These are phyloP conservation scores for Hippocampus abdominalis DNA, from an alignment of 2,113 vertebrate genomes.

Conservation along the genomic window DNA sequence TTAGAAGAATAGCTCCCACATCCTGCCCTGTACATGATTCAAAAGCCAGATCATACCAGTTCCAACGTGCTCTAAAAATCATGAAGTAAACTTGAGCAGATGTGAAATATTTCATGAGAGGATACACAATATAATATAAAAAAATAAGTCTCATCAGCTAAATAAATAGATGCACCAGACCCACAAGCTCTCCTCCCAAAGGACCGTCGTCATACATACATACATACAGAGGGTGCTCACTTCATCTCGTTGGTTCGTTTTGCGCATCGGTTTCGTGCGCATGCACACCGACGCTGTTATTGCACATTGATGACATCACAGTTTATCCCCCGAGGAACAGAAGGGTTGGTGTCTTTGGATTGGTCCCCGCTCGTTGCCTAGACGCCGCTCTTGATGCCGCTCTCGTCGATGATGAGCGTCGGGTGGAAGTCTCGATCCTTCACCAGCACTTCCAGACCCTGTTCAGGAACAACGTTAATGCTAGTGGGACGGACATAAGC, in stretches of 20 bases:
- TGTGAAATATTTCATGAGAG: conserved; percentile 28
- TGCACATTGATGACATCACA: conserved; percentile 67
- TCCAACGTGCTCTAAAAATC: conserved; percentile 43
- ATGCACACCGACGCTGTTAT: conserved; percentile 40
- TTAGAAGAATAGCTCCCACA: conserved; percentile 50
- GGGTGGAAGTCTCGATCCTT: conserved; percentile 79
- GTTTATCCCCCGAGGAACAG: conserved; percentile 44
- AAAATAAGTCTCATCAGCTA: conserved; percentile 69
- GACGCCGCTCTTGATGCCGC: conserved; percentile 84
- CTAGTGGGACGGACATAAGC: not conserved
- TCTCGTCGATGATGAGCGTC: conserved; percentile 80
- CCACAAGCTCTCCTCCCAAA: not conserved
- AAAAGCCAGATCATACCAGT: conserved; percentile 12
- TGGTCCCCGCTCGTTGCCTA: conserved; percentile 40
- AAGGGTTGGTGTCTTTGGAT: conserved; percentile 24
- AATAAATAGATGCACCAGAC: conserved; percentile 73
- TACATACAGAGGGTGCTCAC: conserved; percentile 13
- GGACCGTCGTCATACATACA: conserved; percentile 8
- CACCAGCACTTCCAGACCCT: conserved; percentile 86
- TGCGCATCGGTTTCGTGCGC: not conserved
- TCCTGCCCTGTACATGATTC: conserved; percentile 40
- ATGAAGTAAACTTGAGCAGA: conserved; percentile 38
- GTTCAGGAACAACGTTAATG: not conserved
- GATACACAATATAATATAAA: conserved; percentile 51
- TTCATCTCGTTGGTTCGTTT: conserved; percentile 32